Percentiles rank a stretch among this genome's conserved stretches.
phyloP scores from a whole-genome alignment of 1,140 invertebrate species.

The Ditylenchus dipsaci region DNA sequence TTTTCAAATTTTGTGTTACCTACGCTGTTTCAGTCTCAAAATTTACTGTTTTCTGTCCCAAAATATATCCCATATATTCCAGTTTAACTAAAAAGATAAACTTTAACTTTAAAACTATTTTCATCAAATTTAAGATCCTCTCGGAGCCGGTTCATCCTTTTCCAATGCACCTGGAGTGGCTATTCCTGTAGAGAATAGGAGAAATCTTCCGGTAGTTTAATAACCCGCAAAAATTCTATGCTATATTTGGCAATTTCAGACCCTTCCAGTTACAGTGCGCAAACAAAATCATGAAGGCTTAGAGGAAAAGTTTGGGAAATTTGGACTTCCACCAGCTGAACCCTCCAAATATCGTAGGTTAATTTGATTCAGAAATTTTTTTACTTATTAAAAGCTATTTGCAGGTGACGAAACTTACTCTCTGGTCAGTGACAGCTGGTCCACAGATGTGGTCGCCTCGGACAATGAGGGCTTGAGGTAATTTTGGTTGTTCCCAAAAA shows the following conservation, averaged over 20 bases:
- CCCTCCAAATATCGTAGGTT: constrained; percentile 34
- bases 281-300: constrained; percentile 73
- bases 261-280: constrained; percentile 64
- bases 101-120: too few species aligned
- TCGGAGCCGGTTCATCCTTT: too few species aligned
- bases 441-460: constrained; percentile 87
- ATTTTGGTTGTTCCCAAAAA: too few species aligned
- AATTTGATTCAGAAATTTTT: constrained; percentile 8
- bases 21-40: too few species aligned
- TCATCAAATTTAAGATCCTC: too few species aligned
- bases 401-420: constrained; percentile 56
- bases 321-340: constrained; percentile 70
- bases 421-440: constrained; percentile 78
- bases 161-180: constrained; percentile 15
- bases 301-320: constrained; percentile 97
- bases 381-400: constrained; percentile 3
- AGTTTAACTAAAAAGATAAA: too few species aligned
- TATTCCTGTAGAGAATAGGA: neutral
- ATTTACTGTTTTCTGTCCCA: too few species aligned
- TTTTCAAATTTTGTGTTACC: too few species aligned
- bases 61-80: too few species aligned
- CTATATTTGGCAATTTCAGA: constrained; percentile 24
- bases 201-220: neutral
- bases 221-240: too few species aligned
- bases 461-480: constrained; percentile 71